These are phyloP conservation scores for Montipora sp. DNA, from an alignment of 64 coral and sea anemone genomes.

Conservation along the genomic window DNA sequence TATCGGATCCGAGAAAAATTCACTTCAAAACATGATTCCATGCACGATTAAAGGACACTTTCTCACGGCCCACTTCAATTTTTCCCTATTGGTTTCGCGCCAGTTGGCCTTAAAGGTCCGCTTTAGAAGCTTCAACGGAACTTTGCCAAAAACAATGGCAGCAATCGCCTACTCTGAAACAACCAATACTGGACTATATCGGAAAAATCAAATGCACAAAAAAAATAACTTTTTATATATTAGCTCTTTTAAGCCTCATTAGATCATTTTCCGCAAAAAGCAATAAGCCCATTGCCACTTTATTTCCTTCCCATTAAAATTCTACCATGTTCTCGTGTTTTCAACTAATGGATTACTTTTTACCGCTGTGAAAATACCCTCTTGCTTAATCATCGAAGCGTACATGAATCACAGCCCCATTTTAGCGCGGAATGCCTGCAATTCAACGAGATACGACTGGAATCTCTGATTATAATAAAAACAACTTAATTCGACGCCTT, in stretches of 20 bases:
- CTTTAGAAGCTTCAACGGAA: slow-evolving; percentile 26
- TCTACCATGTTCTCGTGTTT: background rate
- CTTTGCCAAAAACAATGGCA: slow-evolving; percentile 14
- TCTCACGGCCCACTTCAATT: background rate
- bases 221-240: background rate
- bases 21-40: background rate
- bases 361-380: slow-evolving; percentile 7
- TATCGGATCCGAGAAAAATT: background rate
- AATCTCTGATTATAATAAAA: slow-evolving; percentile 30
- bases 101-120: background rate
- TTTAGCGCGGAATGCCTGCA: slow-evolving; percentile 36
- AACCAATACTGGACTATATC: slow-evolving; percentile 4
- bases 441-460: slow-evolving; percentile 10
- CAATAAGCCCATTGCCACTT: background rate
- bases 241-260: slow-evolving; percentile 1
- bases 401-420: background rate
- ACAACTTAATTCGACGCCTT: slow-evolving; percentile 53
- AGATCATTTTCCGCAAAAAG: background rate
- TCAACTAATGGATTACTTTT: background rate
- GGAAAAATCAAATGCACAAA: background rate
- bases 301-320: background rate
- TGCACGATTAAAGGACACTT: background rate
- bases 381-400: slow-evolving; percentile 21
- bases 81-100: background rate
- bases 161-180: background rate